Evolutionary conservation across 2,888 invertebrate species (phyloP), one percentile per base, ranked within the genome.

Genomic region (Stictocephala bisonia): DNA sequence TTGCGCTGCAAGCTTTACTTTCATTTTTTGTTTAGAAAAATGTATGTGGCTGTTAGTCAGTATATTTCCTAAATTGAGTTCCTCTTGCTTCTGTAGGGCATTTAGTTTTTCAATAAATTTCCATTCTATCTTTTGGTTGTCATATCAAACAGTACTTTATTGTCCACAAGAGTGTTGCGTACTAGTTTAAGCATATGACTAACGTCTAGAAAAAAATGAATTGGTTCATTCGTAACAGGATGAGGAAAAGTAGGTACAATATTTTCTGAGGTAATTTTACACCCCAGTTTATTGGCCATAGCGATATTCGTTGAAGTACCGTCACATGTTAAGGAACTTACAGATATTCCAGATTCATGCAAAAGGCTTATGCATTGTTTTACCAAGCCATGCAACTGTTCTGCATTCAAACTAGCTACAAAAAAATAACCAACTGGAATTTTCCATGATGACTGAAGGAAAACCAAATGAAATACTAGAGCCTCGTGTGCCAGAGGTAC

Each of bases 141-240:
- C 27, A 3, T 72, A 41, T 75, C 73, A 31, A 68, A 27, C 44
- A 74, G 53, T 56, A 72, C 27, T 68, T 77, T 73, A 24, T 70
- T 51, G 11, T 79, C 79, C 1, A 78, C 80, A 22, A 80, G 73
- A 13, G 76, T 71, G 71, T 81, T 81, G 15, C 44, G n/a, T n/a
- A 44, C 44, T 18, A 44, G 18, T 18, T 44, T 44, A 15, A 44
- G 18, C 44, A 44, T 44, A 18, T 44, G 44, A 44, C 44, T 15
- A 44, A 18, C 3, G 44, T 44, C 44, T 44, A 44, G 44, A 44
- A 15, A 44, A 18, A 44, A 44, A 44, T 44, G 18, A 15, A 44
- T 18, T 15, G 44, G 44, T 44, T 44, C 18, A 18, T 44, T 44
- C n/a, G 44, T 44, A 44, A 18, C 18, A 44, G 44, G 44, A 18